Conservation (phyloP, 1,140 invertebrate species). For the Panulirus ornatus region DNA sequence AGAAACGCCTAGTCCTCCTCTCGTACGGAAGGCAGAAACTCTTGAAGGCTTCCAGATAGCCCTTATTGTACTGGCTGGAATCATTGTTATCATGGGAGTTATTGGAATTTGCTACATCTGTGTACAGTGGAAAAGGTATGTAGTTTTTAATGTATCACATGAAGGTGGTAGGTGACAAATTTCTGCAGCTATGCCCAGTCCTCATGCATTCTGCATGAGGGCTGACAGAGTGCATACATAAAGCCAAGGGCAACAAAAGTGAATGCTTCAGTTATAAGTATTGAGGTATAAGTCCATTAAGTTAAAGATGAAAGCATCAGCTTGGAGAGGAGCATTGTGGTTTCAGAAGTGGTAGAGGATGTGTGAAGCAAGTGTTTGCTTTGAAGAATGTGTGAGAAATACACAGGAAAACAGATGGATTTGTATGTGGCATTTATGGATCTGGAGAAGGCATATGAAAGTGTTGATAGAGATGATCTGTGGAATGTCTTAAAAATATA, state of each 20-base stretch:
- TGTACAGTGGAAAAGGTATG: conserved; percentile 93
- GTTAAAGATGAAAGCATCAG: too few relatives aligned
- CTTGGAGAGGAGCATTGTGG: too few relatives aligned
- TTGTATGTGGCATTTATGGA: too few relatives aligned
- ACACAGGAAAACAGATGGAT: too few relatives aligned
- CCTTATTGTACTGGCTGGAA: conserved; percentile 89
- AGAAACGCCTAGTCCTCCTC: neutral
- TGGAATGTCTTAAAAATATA: too few relatives aligned
- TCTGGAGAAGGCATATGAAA: too few relatives aligned
- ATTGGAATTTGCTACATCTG: conserved; percentile 94
- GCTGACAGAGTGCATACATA: too few relatives aligned
- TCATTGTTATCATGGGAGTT: conserved; percentile 90
- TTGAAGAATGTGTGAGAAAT: too few relatives aligned
- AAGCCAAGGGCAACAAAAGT: neutral
- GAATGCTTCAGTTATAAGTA: neutral
- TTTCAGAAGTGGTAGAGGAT: too few relatives aligned
- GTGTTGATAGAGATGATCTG: too few relatives aligned
- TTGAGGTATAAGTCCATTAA: neutral
- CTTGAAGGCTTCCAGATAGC: conserved; percentile 89
- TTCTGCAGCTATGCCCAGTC: neutral
- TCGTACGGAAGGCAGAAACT: conserved; percentile 2
- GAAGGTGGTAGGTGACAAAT: too few relatives aligned
- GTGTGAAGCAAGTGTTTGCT: too few relatives aligned
- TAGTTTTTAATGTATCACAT: conserved; percentile 16
- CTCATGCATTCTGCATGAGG: neutral